Conservation (phyloP, 2,113 vertebrate genomes). For the Gymnogyps californianus region DNA sequence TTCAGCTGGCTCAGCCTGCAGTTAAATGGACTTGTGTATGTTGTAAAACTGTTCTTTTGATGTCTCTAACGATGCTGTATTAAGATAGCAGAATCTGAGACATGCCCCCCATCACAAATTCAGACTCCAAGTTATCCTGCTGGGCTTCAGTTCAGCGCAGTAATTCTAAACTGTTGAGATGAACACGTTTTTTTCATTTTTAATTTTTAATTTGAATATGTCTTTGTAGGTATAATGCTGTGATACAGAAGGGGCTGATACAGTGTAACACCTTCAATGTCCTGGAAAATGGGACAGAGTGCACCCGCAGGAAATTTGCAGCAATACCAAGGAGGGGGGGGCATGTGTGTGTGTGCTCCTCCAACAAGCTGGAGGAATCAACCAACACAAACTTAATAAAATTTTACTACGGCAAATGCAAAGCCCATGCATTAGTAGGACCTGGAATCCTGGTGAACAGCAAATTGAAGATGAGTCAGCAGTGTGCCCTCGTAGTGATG, state of each 20-base stretch:
- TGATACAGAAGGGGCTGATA: not conserved
- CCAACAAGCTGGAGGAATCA: fast-evolving
- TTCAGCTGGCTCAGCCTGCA: not conserved
- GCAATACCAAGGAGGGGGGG: not conserved
- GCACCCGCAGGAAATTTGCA: not conserved
- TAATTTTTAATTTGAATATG: not conserved
- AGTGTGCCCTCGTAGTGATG: not conserved
- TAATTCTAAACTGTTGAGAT: not conserved
- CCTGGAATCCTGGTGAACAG: not conserved
- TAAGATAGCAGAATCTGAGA: not conserved
- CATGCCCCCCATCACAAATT: not conserved
- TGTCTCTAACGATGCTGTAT: not conserved
- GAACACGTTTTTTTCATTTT: not conserved
- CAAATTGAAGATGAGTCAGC: not conserved
- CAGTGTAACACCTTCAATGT: not conserved
- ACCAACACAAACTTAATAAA: not conserved
- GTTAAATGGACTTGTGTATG: not conserved
- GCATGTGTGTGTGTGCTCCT: not conserved
- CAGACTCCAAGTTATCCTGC: not conserved
- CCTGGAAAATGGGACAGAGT: not conserved
- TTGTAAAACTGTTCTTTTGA: not conserved
- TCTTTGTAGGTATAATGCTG: not conserved
- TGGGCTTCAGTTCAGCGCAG: not conserved
- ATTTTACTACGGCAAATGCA: not conserved
- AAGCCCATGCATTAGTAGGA: not conserved